Evolutionary conservation across 1,140 invertebrate species (phyloP).

Genomic region (Tribolium castaneum): DNA sequence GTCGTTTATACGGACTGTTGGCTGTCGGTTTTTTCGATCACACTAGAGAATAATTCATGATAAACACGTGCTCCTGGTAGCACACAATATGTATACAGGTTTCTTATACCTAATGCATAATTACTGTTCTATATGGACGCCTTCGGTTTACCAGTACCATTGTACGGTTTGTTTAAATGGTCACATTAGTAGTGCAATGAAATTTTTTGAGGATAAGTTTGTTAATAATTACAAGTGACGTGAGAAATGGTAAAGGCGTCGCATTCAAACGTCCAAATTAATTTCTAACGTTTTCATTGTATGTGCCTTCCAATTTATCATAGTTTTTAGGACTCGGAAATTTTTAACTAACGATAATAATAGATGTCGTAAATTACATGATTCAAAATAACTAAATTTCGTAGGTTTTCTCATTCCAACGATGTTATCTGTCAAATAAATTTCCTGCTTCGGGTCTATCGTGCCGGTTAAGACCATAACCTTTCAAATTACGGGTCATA

Average conservation of each 20-base stretch:
- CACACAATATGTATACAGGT: neutral
- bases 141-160: neutral
- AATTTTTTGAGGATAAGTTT: neutral
- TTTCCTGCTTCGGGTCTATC: constrained; percentile 8
- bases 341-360: constrained; percentile 20
- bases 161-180: neutral
- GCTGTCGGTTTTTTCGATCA: neutral
- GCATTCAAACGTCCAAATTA: constrained; percentile 23
- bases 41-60: neutral
- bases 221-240: neutral
- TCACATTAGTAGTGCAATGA: neutral
- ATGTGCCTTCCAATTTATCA: neutral
- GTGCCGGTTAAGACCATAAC: constrained; percentile 19
- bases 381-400: constrained; percentile 30
- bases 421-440: constrained; percentile 36
- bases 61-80: neutral
- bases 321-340: neutral
- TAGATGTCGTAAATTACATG: constrained; percentile 6
- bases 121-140: neutral
- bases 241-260: constrained; percentile 8
- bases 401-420: constrained; percentile 22
- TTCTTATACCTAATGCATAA: neutral
- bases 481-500: constrained; percentile 29
- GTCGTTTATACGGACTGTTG: neutral
- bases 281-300: constrained; percentile 1